These are phyloP conservation scores for Pseudois nayaur DNA, from an alignment of 2,113 vertebrate genomes.

Conservation along the genomic window DNA sequence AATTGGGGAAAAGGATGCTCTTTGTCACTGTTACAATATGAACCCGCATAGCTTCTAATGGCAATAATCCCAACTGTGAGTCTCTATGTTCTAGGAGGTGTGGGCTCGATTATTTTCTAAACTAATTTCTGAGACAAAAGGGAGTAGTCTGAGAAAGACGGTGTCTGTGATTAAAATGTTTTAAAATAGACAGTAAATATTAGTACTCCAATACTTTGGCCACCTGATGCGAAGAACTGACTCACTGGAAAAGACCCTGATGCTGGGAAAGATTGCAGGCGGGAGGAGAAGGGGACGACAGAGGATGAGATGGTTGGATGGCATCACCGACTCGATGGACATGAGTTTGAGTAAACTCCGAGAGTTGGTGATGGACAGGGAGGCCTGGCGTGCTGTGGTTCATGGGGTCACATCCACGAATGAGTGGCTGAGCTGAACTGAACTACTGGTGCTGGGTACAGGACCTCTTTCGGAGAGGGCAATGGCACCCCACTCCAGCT, in stretches of 20 bases:
- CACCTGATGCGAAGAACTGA: fast-evolving
- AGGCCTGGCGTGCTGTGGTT: neutral
- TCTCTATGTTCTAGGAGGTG: neutral
- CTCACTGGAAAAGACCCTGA: neutral
- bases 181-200: neutral
- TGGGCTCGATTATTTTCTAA: neutral
- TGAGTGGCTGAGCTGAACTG: neutral
- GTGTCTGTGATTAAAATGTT: neutral
- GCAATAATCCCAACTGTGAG: neutral
- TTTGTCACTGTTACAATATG: neutral
- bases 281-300: neutral
- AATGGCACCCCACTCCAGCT: too few species aligned
- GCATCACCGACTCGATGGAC: neutral
- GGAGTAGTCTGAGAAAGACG: neutral
- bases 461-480: neutral
- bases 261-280: neutral
- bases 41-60: neutral
- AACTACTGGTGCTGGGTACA: neutral
- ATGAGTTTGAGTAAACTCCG: neutral
- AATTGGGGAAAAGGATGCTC: neutral
- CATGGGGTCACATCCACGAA: fast-evolving
- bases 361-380: neutral
- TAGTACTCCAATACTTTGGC: neutral
- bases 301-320: neutral
- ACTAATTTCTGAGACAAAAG: neutral